Conservation (phyloP, 2,113 vertebrate genomes). For the Eclectus roratus region DNA sequence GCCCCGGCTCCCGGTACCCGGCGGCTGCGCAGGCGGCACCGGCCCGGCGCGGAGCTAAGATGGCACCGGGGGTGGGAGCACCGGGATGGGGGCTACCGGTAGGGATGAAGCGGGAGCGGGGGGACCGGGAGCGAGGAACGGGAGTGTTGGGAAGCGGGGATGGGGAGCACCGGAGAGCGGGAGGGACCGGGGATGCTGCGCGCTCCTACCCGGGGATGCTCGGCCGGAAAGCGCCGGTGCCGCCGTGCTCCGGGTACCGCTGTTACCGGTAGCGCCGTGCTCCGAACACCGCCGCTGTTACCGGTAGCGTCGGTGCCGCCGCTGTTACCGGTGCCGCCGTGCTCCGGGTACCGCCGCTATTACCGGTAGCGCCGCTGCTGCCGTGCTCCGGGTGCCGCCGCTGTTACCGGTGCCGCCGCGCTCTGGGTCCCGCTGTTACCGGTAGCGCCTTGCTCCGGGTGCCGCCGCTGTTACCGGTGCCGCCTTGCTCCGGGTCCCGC, state of each 20-base stretch:
- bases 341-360: neutral
- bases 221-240: neutral
- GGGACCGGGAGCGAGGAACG: neutral
- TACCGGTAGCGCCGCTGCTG: too few relatives aligned
- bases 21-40: too few relatives aligned
- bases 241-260: too few relatives aligned
- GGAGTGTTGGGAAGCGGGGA: too few relatives aligned
- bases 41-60: too few relatives aligned
- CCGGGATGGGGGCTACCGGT: too few relatives aligned
- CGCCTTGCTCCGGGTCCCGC: neutral
- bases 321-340: neutral
- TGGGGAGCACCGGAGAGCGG: neutral
- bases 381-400: too few relatives aligned
- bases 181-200: neutral
- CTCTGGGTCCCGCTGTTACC: neutral
- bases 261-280: neutral
- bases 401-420: neutral
- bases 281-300: too few relatives aligned
- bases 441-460: too few relatives aligned
- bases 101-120: neutral
- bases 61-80: too few relatives aligned
- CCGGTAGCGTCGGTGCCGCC: too few relatives aligned
- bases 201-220: neutral
- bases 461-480: neutral
- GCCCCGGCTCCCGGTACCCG: too few relatives aligned